phyloP scores from a whole-genome alignment of 2,888 invertebrate genomes.

The Callyntrura sp. region DNA sequence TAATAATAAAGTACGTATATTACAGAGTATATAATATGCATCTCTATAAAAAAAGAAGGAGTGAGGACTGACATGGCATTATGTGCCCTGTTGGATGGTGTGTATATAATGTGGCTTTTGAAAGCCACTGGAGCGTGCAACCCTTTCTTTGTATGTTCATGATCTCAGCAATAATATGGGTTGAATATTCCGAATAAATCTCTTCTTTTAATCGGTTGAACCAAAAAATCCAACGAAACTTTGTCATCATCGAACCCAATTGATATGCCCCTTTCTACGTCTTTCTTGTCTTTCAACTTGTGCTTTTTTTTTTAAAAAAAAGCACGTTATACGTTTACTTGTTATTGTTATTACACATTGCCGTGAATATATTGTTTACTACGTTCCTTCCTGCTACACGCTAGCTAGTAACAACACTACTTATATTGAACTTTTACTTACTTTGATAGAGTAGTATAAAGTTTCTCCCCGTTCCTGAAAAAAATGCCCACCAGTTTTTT shows the following conservation, averaged over 20 bases:
- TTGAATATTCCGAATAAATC: conserved; percentile 74
- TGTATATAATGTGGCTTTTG: conserved; percentile 83
- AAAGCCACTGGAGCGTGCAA: conserved; percentile 83
- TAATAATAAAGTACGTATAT: background rate
- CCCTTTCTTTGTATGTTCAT: conserved; percentile 80
- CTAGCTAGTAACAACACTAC: background rate
- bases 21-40: background rate
- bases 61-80: conserved; percentile 68
- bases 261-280: conserved; percentile 62
- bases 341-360: conserved; percentile 28
- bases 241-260: conserved; percentile 77
- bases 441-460: too few species aligned
- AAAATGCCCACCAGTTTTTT: too few species aligned
- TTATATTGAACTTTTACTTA: background rate
- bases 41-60: conserved; percentile 26
- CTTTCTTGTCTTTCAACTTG: conserved; percentile 48
- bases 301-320: conserved; percentile 52
- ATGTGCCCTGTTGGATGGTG: conserved; percentile 77
- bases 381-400: background rate
- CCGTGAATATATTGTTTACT: background rate
- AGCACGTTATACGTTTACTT: conserved; percentile 31
- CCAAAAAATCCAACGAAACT: conserved; percentile 70
- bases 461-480: background rate
- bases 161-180: conserved; percentile 77
- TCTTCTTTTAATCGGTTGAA: conserved; percentile 75